A percentile compares a stretch with the other conserved stretches of the same genome.
Conservation (phyloP, 2,113 vertebrate species). For the Chloropsis hardwickii region DNA sequence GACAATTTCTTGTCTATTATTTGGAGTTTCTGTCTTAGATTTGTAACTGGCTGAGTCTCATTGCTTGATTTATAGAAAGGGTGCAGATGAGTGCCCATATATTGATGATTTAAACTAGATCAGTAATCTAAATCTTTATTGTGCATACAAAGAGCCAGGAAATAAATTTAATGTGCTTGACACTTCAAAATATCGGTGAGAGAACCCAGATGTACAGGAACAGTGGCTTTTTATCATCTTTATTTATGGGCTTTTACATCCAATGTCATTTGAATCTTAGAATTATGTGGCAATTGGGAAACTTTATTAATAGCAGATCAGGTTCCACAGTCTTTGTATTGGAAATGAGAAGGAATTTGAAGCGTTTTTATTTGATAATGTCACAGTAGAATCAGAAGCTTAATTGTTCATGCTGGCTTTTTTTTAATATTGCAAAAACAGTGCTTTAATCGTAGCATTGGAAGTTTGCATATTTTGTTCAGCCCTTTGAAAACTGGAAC, state of each 20-base stretch:
- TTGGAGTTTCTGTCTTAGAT: background rate
- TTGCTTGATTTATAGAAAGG: background rate
- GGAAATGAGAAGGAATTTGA: background rate
- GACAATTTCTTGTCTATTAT: background rate
- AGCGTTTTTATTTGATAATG: background rate
- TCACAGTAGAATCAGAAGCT: background rate
- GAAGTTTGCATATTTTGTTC: background rate
- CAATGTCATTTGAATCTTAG: background rate
- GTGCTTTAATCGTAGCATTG: background rate
- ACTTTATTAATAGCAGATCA: background rate
- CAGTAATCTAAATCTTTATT: background rate
- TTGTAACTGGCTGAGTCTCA: background rate
- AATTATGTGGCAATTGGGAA: background rate
- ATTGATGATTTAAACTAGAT: constrained; percentile 1
- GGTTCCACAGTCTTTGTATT: background rate
- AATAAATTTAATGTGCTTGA: background rate
- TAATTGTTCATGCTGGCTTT: background rate
- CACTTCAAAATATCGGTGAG: background rate
- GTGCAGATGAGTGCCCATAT: background rate
- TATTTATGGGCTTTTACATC: background rate
- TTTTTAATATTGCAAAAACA: background rate
- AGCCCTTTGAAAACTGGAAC: background rate
- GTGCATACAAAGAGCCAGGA: background rate
- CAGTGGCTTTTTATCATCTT: background rate
- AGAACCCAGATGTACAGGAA: background rate